Evolutionary conservation across 2,888 invertebrate species (phyloP).

Genomic region (Troides aeacus): DNA sequence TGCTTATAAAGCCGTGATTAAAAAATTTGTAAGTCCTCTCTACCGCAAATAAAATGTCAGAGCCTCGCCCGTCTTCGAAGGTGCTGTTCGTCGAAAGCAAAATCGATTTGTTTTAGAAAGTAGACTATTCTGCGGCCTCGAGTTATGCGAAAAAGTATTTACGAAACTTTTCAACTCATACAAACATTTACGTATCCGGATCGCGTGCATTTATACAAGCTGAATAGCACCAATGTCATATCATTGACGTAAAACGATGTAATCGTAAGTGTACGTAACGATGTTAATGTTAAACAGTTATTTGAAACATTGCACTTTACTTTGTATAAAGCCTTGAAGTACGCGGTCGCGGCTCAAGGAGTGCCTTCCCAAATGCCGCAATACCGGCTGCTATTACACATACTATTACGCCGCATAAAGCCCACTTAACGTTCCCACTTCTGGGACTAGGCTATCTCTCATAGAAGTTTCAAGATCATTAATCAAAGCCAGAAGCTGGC

Average conservation of each 20-base stretch:
- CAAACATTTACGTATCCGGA: background rate
- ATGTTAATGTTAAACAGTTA: conserved; percentile 6
- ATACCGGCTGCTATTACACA: conserved; percentile 3
- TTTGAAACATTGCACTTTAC: conserved; percentile 11
- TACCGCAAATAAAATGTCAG: background rate
- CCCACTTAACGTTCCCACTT: too few relatives aligned
- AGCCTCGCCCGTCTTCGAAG: conserved; percentile 34
- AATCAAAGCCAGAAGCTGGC: too few relatives aligned
- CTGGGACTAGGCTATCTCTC: too few relatives aligned
- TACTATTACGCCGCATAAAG: background rate
- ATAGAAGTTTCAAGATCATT: too few relatives aligned
- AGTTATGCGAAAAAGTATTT: conserved; percentile 38
- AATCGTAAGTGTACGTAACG: conserved; percentile 16
- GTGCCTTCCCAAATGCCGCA: conserved; percentile 13
- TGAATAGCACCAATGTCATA: conserved; percentile 8
- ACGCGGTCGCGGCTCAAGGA: background rate
- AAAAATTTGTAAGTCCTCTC: too few relatives aligned
- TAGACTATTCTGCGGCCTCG: conserved; percentile 55
- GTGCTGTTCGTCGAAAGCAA: conserved; percentile 66
- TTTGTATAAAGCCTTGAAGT: conserved; percentile 6
- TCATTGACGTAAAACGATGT: conserved; percentile 14
- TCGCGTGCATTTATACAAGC: background rate
- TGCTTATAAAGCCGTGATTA: too few relatives aligned
- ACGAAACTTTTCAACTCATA: conserved; percentile 1
- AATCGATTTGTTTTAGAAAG: conserved; percentile 78